Evolutionary conservation across 2,113 vertebrate species (phyloP).

Genomic region (Nannospalax galili): DNA sequence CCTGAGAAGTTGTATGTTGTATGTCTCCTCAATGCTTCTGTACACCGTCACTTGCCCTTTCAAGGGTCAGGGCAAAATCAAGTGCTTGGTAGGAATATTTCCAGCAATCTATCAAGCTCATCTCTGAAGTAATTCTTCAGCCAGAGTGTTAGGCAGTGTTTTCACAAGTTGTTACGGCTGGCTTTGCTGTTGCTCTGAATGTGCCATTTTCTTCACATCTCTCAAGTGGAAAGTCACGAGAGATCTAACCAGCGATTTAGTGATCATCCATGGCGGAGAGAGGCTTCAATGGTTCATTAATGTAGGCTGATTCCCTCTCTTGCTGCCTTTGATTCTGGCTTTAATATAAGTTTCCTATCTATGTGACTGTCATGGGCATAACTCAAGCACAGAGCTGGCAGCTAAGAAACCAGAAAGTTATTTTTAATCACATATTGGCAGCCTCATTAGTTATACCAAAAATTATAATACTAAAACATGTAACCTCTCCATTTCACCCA

Average conservation of each 20-base stretch:
- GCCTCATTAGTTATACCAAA: conserved; percentile 7
- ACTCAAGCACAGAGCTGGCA: conserved; percentile 29
- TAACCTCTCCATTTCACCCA: conserved; percentile 31
- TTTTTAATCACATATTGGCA: conserved; percentile 54
- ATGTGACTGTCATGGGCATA: conserved; percentile 50
- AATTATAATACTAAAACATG: conserved; percentile 29
- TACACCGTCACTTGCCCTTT: neutral
- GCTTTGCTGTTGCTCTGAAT: conserved; percentile 36
- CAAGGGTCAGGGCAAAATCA: neutral
- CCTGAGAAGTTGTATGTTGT: neutral
- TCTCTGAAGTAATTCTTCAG: conserved; percentile 38
- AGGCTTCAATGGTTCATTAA: conserved; percentile 64
- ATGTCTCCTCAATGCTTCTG: too few species aligned
- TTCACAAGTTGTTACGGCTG: conserved; percentile 51
- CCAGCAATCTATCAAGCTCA: conserved; percentile 31
- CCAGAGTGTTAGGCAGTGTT: conserved; percentile 31
- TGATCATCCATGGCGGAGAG: neutral
- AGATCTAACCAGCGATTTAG: conserved; percentile 72
- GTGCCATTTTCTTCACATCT: conserved; percentile 64
- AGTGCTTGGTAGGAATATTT: neutral
- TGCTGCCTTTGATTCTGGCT: conserved; percentile 68
- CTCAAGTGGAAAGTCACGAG: conserved; percentile 70
- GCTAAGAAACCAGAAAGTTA: conserved; percentile 59
- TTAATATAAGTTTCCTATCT: conserved; percentile 65
- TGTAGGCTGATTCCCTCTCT: conserved; percentile 61